Percentiles rank a stretch among this genome's conserved stretches.
phyloP scores from a whole-genome alignment of 2,888 invertebrate species.

The Lampropteryx suffumata region DNA sequence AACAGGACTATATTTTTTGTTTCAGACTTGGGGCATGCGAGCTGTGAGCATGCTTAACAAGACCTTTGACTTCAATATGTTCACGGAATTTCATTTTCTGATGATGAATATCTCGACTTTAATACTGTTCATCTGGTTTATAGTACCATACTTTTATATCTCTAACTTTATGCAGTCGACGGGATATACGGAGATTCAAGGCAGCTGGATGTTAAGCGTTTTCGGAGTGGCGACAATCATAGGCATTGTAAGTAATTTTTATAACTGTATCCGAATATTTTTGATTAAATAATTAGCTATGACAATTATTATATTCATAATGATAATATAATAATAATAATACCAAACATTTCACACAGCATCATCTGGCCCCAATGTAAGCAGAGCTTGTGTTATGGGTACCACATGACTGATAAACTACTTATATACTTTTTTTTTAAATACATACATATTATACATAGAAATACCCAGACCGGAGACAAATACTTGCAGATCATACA shows the following conservation, averaged over 20 bases:
- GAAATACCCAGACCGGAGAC: no score
- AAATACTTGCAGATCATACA: no score
- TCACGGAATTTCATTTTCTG: slow-evolving; percentile 90
- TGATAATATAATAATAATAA: no score
- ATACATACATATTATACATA: no score
- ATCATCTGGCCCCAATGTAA: no score
- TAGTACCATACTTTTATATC: slow-evolving; percentile 97
- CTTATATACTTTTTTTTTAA: no score
- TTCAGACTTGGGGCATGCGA: slow-evolving; percentile 89
- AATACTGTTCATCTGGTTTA: slow-evolving; percentile 95
- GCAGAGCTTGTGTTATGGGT: no score
- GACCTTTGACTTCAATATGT: slow-evolving; percentile 92
- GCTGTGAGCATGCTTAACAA: slow-evolving; percentile 85
- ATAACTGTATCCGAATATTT: no score
- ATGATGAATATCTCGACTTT: slow-evolving; percentile 95
- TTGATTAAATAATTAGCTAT: no score
- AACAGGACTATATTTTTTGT: slow-evolving; percentile 34
- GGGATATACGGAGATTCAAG: slow-evolving; percentile 86
- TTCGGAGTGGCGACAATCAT: slow-evolving; percentile 95
- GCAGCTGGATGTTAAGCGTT: slow-evolving; percentile 90
- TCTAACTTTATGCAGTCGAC: slow-evolving; percentile 88
- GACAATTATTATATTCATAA: no score
- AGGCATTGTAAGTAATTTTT: slow-evolving; percentile 90
- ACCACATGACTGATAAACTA: no score
- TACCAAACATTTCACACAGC: no score